Base-by-base conservation (phyloP, 2,113 vertebrate species). In the Cathartes aura region DNA sequence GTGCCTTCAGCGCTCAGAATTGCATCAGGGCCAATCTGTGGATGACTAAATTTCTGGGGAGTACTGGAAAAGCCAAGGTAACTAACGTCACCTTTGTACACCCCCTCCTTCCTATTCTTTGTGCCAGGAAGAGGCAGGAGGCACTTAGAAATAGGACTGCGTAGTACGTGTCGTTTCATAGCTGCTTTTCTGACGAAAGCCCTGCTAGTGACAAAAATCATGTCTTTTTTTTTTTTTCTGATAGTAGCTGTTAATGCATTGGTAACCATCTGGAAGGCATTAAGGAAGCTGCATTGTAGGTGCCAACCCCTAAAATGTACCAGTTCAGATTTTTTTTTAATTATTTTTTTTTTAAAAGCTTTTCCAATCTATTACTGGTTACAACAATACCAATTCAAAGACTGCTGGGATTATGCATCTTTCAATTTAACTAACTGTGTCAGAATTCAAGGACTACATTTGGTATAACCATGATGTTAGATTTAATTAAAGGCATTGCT, bases 401-500 rank as follows among this genome's bases (percentile, higher is more conserved):
- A 2, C n/a, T 66, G 11, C 12, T 86, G 27, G 58, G 70, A 89
- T 95, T 96, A 52, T 84, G 16, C 42, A 50, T 82, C 66, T 95
- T 96, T 91, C 32, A 72, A 36, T 92, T 82, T 92, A 95, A 62
- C 47, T 68, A 55, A 84, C 16, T 42, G 47, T 94, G 82, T 92
- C 55, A 72, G 92, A 96, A 97, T 78, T 82, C 59, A 59, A 87
- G 45, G 86, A 26, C 81, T 59, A 21, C 84, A 14, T 91, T 95
- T 93, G 50, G 27, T 38, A 82, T 8, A 74, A 55, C 21, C 17
- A 6, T 30, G 64, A 58, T 74, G 53, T 56, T 95, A 71, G 50
- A 95, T 94, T 94, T 95, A 97, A 98, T 98, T 97, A 97, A 93
- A 97, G 47, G 52, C 76, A 45, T 48, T 95, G 58, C 56, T 90